These are phyloP conservation scores for Fopius arisanus DNA, from an alignment of 1,140 invertebrate genomes.

Conservation along the genomic window DNA sequence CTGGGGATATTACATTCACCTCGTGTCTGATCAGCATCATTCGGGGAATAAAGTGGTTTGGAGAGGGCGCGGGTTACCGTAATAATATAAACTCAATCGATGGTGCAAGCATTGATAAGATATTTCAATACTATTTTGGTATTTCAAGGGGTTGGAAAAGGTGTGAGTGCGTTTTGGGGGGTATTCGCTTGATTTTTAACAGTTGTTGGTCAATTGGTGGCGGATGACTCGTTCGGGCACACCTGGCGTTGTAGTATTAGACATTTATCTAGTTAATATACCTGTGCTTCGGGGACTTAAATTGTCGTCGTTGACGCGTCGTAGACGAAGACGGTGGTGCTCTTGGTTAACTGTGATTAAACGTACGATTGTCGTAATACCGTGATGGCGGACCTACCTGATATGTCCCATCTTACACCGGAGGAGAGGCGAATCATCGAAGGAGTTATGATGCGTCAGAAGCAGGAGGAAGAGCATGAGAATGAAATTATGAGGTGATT, in stretches of 20 bases:
- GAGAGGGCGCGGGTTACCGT: neutral
- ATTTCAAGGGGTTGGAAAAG: neutral
- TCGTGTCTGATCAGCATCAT: neutral
- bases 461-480: constrained; percentile 95
- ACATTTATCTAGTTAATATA: constrained; percentile 36
- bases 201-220: constrained; percentile 47
- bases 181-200: neutral
- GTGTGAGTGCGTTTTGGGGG: neutral
- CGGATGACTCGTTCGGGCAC: constrained; percentile 58
- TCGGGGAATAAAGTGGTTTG: neutral
- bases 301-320: constrained; percentile 1
- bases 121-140: neutral
- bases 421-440: constrained; percentile 98
- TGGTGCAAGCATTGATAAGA: neutral
- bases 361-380: constrained; percentile 13
- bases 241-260: constrained; percentile 56
- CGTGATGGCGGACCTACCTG: constrained; percentile 86
- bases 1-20: neutral
- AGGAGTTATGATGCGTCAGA: constrained; percentile 93
- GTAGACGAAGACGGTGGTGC: neutral
- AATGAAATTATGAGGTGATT: constrained; percentile 90
- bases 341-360: neutral
- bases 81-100: neutral
- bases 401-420: constrained; percentile 96
- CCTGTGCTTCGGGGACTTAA: neutral